Conservation (phyloP, 1,140 invertebrate genomes). For the Drosophila pseudoananassae region DNA sequence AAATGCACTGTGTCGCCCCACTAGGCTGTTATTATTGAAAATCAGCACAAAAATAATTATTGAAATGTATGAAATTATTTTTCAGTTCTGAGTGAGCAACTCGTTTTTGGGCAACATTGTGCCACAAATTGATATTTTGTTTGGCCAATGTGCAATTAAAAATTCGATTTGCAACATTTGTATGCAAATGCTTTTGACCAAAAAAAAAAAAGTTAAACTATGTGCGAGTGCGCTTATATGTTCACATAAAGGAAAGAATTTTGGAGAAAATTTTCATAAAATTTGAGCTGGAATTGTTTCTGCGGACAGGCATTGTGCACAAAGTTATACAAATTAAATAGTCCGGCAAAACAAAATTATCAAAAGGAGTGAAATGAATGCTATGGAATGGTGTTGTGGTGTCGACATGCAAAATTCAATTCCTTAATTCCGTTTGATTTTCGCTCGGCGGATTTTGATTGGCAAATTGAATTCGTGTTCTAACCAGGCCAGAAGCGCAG, state of each 20-base stretch:
- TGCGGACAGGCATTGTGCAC: constrained; percentile 9
- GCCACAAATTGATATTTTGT: constrained; percentile 57
- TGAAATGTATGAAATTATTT: constrained; percentile 26
- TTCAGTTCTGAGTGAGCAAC: background rate
- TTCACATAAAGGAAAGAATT: constrained; percentile 7
- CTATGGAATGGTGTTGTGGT: background rate
- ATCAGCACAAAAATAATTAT: constrained; percentile 39
- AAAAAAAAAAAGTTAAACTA: background rate
- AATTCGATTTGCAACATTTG: constrained; percentile 56
- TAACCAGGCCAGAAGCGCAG: constrained; percentile 6
- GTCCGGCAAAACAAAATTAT: constrained; percentile 22
- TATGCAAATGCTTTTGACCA: constrained; percentile 34
- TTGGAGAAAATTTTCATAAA: constrained; percentile 9
- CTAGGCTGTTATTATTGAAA: constrained; percentile 9
- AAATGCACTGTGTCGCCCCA: constrained; percentile 2
- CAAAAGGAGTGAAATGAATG: constrained; percentile 11
- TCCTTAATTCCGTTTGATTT: constrained; percentile 34
- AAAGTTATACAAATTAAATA: constrained; percentile 17
- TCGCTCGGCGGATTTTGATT: constrained; percentile 20
- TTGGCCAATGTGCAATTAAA: constrained; percentile 50
- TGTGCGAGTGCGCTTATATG: background rate
- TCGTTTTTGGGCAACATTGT: constrained; percentile 11
- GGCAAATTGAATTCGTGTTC: constrained; percentile 29
- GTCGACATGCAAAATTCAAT: constrained; percentile 40
- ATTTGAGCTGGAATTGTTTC: constrained; percentile 23